Base-by-base conservation (phyloP, 2,888 invertebrate genomes). In the Hypolimnas misippus region DNA sequence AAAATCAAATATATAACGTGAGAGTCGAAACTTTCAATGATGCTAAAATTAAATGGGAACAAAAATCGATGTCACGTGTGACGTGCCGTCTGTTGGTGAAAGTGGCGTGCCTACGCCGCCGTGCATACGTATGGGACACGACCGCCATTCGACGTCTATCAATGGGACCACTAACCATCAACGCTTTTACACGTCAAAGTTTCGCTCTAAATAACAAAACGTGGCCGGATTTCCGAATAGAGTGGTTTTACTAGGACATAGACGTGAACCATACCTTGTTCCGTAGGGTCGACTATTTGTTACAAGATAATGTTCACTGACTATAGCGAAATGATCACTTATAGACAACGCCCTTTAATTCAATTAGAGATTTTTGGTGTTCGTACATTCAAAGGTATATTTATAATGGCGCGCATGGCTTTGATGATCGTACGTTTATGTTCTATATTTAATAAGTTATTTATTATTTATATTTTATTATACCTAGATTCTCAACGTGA, bases 181-280 rank as follows among this genome's bases (percentile, higher is more conserved):
- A 78, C 77, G 82, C 79, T 82, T 83, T 80, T 82, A 82, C 83
- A 80, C 82, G 81, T 74, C 81, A 75, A 78, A 82, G 85, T 85
- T 82, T 80, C 87, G 87, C 87, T 87, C 87, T 82, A 83, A 83
- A 89, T 87, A 83, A 79, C 77, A 77, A 82, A 76, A 79, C 80
- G 81, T 82, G 78, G 78, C 88, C 89, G 89, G 89, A 90, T 89
- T 82, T 89, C 88, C 89, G 84, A 86, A 75, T 72, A 57, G 60
- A 64, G 56, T 57, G 31, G 21, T 19, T 50, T 40, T 40, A 33
- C 49, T 38, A 25, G 65, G 67, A 66, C 60, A 67, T 52, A 66
- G 63, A 29, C 10, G 35, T 12, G 5, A 49, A 17, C 19, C 8
- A 17, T 51, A 33, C 6, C 12, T 31, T 51, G 33, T 29, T 29